phyloP scores from a whole-genome alignment of 2,113 vertebrate species.

The Capreolus pygargus region DNA sequence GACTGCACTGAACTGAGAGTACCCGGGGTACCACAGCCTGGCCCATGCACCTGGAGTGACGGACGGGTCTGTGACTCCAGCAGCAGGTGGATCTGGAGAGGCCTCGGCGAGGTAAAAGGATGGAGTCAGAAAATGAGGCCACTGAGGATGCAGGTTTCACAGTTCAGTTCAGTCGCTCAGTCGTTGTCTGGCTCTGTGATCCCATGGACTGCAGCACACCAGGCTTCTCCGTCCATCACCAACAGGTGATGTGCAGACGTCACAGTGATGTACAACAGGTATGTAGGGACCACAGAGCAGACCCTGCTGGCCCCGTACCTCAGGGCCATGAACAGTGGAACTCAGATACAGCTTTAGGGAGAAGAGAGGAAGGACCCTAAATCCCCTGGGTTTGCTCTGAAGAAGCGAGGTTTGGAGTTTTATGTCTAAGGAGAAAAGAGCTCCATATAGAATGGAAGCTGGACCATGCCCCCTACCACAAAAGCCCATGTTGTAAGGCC shows the following conservation, averaged over 20 bases:
- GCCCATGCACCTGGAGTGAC: not conserved
- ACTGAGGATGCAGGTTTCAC: not conserved
- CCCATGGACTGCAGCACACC: accelerated
- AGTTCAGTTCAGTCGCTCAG: not conserved
- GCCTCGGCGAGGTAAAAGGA: accelerated
- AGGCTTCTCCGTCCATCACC: not conserved
- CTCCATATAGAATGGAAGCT: not conserved
- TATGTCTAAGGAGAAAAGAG: not conserved
- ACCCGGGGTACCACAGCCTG: accelerated
- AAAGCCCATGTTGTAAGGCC: not conserved
- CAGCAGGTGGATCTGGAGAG: accelerated
- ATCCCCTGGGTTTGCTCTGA: accelerated
- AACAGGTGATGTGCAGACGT: not conserved
- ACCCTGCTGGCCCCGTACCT: accelerated
- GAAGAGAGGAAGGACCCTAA: not conserved
- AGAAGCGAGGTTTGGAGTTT: not conserved
- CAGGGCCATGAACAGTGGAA: too few relatives aligned
- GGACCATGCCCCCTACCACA: accelerated
- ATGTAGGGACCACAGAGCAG: not conserved
- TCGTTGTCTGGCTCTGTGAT: accelerated
- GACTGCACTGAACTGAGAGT: not conserved
- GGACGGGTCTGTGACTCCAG: not conserved
- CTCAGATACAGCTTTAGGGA: not conserved
- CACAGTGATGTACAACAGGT: accelerated
- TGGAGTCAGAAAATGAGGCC: not conserved